Evolutionary conservation across 2,113 vertebrate genomes (phyloP), one percentile per base, ranked within the genome.

Genomic region (Barnardius zonarius): DNA sequence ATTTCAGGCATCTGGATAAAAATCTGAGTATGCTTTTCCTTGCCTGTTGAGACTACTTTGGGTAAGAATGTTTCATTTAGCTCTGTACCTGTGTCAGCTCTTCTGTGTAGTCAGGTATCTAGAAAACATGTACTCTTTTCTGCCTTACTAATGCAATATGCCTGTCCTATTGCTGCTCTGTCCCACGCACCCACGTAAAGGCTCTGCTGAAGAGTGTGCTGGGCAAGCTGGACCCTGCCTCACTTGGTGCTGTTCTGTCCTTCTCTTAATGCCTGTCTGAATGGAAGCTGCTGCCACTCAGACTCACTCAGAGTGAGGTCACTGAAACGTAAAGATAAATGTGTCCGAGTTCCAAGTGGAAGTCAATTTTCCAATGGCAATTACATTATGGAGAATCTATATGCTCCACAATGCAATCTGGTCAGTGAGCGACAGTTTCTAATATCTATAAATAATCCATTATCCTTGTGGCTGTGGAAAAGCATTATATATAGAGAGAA

Each of bases 351-450:
- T 91, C 94, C 82, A 93, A 97, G 57, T 2, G 13, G 67, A 96
- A 95, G 94, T 83, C 92, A 91, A 62, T 95, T 94, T 90, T 92
- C 83, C 52, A 80, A 77, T 1, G 13, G 72, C 73, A 90, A 96
- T 92, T 93, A 83, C 62, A 80, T 94, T 74, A 96, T 25, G 22
- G 73, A 92, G 84, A 90, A 92, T 93, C 90, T 66, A 63, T 78
- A 55, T 9, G 44, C 51, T 73, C 35, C 81, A 59, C 48, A 87
- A 77, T 48, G 75, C 59, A 74, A 25, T 72, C 70, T 17, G 30
- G 75, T 62, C 72, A 62, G 80, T 25, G 46, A 94, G 33, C 28
- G 88, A 83, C 48, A 77, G 64, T 25, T 90, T 92, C 79, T 67
- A 83, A 4, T 8, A 61, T 61, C 87, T 85, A 81, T 75, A 93